Conservation (phyloP, 2,113 vertebrate genomes). For the Rhea pennata region DNA sequence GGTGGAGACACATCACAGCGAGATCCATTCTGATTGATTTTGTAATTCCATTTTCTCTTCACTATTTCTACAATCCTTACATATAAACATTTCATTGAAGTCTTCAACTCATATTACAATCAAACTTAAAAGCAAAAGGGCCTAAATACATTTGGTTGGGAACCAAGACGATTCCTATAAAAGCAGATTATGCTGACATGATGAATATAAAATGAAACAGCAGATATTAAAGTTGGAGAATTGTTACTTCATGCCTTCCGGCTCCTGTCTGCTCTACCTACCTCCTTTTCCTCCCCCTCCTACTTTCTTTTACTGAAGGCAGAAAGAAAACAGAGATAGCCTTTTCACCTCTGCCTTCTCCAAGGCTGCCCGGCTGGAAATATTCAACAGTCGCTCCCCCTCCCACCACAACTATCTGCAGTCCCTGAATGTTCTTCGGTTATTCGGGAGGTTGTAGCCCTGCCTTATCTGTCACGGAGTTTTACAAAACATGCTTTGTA, state of each 20-base stretch:
- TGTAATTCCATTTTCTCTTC: constrained; percentile 53
- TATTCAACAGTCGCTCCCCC: constrained; percentile 23
- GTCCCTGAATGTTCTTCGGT: constrained; percentile 33
- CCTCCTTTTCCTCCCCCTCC: neutral
- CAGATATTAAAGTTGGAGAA: constrained; percentile 80
- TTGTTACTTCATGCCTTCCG: constrained; percentile 65
- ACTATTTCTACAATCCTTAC: constrained; percentile 11
- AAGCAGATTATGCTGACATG: constrained; percentile 83
- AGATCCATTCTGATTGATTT: constrained; percentile 22
- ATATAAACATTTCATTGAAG: constrained; percentile 79
- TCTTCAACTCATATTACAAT: constrained; percentile 80
- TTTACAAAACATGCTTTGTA: constrained; percentile 40
- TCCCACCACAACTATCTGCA: neutral
- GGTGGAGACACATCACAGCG: neutral
- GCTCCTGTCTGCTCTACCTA: constrained; percentile 22
- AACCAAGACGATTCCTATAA: constrained; percentile 83
- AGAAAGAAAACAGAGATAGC: constrained; percentile 39
- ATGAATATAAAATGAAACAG: constrained; percentile 82
- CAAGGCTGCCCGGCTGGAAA: constrained; percentile 45
- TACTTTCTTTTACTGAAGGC: constrained; percentile 18
- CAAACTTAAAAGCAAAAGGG: constrained; percentile 79
- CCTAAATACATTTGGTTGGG: constrained; percentile 79
- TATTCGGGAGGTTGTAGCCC: constrained; percentile 18
- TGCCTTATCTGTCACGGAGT: constrained; percentile 23
- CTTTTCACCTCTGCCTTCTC: constrained; percentile 55